These are phyloP conservation scores for Cacatua alba DNA, from an alignment of 2,113 vertebrate species.

Conservation along the genomic window DNA sequence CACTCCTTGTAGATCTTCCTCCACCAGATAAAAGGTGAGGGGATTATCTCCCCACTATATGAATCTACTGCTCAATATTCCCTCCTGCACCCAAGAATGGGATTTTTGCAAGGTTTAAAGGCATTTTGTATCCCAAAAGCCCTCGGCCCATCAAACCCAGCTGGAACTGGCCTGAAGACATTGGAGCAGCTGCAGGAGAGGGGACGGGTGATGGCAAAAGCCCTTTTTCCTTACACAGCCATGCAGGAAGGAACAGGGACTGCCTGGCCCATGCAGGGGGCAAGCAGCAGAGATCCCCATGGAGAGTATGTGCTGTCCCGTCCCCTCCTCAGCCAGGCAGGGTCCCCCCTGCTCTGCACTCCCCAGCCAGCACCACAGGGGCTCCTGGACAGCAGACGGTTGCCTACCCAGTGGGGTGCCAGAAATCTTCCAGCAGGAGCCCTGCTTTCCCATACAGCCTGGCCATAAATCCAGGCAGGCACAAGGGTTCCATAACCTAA, in stretches of 20 bases:
- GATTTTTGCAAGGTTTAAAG: background rate
- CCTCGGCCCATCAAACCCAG: rapidly evolving
- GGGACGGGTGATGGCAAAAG: background rate
- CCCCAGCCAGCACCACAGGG: rapidly evolving
- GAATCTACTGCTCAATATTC: rapidly evolving
- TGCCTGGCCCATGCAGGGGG: rapidly evolving
- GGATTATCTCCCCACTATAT: rapidly evolving
- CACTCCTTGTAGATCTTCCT: rapidly evolving
- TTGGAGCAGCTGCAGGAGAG: background rate
- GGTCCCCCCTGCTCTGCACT: background rate
- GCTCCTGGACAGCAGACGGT: background rate
- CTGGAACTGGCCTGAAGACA: background rate
- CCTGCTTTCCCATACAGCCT: background rate
- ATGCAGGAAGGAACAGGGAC: background rate
- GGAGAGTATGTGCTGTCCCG: too few relatives aligned
- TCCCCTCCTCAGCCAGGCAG: background rate
- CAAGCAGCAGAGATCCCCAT: rapidly evolving
- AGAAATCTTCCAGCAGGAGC: background rate
- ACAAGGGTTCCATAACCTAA: background rate
- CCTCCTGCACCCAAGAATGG: background rate
- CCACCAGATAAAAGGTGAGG: rapidly evolving
- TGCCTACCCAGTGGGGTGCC: background rate
- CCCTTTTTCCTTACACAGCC: background rate
- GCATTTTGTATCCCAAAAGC: background rate
- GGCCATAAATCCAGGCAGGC: background rate